Base-by-base conservation (phyloP, 2,888 invertebrate genomes). In the Mesochorus sp. region DNA sequence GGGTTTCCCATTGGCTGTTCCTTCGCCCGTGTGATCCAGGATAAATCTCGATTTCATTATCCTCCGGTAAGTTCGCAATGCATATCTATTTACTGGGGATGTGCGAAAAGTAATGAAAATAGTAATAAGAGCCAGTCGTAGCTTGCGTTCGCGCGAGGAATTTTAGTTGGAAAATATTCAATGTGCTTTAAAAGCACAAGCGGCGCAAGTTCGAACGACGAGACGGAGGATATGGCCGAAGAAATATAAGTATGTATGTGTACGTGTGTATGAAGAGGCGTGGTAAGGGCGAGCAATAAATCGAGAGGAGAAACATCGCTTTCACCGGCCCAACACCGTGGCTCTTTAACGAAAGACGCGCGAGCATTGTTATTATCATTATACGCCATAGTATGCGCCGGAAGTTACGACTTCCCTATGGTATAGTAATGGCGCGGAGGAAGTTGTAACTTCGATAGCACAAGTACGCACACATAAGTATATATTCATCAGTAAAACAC, bases 311-410 rank as follows among this genome's bases (percentile, higher is more conserved):
- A 47, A 67, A 51, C 51, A 31, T 12, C 47, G 21, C 53, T 55
- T 57, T 39, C 14, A 57, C n/a, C 17, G 17, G 19, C 5, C 31
- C 39, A 42, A 21, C 49, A 19, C 14, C 24, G 44, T 47, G 37
- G 55, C 44, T 66, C 66, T 72, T 72, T 37, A 66, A 47, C 42
- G 12, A 53, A 12, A 61, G 31, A 61, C 37, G 12, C 8, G 26
- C 24, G 44, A 59, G 71, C 44, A 66, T 71, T 44, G 59, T 76
- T 66, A 66, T 76, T 71, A 71, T 66, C 59, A 66, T 59, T 51
- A 42, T 51, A 34, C 28, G 31, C 34, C 47, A 70, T 68, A 62
- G 47, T 28, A n/a, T 28, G 37, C n/a, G 24, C 49, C 31, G 51
- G 59, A 64, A 76, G 66, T 76, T 66, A 66, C 44, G 61, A 34